These are phyloP conservation scores for Napeogenes sylphis DNA, from an alignment of 2,888 invertebrate species.

Conservation along the genomic window DNA sequence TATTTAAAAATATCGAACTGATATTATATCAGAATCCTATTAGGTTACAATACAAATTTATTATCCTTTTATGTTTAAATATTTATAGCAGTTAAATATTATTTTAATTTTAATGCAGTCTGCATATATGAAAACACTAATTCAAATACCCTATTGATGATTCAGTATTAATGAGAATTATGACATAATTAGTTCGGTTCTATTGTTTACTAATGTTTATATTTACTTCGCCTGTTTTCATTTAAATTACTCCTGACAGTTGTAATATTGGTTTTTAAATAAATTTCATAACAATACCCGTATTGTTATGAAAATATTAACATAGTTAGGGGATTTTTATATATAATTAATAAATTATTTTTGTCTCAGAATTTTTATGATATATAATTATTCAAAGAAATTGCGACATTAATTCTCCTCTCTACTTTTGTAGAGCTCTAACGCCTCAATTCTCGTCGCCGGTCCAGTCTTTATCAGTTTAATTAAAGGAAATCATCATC, in stretches of 20 bases:
- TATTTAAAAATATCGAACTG: no score
- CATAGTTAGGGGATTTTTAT: no score
- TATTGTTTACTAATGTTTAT: slow-evolving; percentile 21
- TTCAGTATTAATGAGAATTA: slow-evolving; percentile 18
- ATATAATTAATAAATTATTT: no score
- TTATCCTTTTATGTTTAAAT: background rate
- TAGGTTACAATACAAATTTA: no score
- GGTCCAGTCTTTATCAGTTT: slow-evolving; percentile 45
- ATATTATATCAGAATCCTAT: no score
- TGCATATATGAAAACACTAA: slow-evolving; percentile 19
- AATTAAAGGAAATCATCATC: slow-evolving; percentile 68
- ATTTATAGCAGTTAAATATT: background rate
- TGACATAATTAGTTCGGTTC: slow-evolving; percentile 7
- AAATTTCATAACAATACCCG: no score
- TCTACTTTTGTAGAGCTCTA: slow-evolving; percentile 18
- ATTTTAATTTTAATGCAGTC: background rate
- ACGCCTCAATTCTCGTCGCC: slow-evolving; percentile 16
- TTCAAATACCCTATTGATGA: slow-evolving; percentile 16
- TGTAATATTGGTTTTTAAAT: background rate
- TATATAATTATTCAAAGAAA: slow-evolving; percentile 16
- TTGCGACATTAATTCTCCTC: slow-evolving; percentile 11
- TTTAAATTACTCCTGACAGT: background rate
- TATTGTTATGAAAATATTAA: no score
- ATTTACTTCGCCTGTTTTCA: slow-evolving; percentile 12
- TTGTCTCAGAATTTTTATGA: no score